Evolutionary conservation across 2,113 vertebrate species (phyloP).

Genomic region (Epinephelus cyanopodus): DNA sequence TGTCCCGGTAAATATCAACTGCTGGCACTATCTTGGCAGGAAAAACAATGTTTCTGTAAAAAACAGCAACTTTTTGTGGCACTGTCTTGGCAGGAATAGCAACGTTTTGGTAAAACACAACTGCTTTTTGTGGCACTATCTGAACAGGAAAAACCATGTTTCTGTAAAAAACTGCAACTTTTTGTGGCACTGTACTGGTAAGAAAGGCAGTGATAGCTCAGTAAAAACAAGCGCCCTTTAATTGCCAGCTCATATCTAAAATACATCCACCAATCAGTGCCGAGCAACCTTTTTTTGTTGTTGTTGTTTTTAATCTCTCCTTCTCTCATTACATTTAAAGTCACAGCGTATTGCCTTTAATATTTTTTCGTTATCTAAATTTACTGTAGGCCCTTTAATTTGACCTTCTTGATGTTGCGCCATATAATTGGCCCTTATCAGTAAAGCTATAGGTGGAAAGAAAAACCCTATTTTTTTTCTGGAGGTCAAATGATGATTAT

Average conservation of each 20-base stretch:
- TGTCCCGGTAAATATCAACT: too few species aligned
- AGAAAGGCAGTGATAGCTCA: too few species aligned
- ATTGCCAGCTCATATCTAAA: background rate
- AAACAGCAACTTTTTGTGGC: too few species aligned
- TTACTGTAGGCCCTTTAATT: constrained; percentile 8
- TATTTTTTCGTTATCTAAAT: background rate
- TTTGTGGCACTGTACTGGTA: too few species aligned
- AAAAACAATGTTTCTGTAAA: too few species aligned
- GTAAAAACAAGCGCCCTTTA: too few species aligned
- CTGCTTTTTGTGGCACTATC: too few species aligned
- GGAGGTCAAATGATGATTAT: constrained; percentile 57
- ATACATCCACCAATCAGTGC: background rate
- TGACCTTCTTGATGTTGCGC: constrained; percentile 13
- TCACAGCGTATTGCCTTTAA: background rate
- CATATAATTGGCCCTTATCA: constrained; percentile 40
- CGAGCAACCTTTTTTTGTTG: background rate
- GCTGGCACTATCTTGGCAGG: too few species aligned
- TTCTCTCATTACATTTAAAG: background rate
- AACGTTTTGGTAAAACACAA: too few species aligned
- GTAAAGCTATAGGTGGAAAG: constrained; percentile 30
- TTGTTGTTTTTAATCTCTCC: background rate
- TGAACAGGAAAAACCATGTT: too few species aligned
- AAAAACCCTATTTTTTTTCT: background rate
- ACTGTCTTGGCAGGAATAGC: too few species aligned
- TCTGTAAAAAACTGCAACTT: too few species aligned